A percentile compares a stretch with the other conserved stretches of the same genome.
Conservation (phyloP, 1,140 invertebrate species). For the Diabrotica undecimpunctata region DNA sequence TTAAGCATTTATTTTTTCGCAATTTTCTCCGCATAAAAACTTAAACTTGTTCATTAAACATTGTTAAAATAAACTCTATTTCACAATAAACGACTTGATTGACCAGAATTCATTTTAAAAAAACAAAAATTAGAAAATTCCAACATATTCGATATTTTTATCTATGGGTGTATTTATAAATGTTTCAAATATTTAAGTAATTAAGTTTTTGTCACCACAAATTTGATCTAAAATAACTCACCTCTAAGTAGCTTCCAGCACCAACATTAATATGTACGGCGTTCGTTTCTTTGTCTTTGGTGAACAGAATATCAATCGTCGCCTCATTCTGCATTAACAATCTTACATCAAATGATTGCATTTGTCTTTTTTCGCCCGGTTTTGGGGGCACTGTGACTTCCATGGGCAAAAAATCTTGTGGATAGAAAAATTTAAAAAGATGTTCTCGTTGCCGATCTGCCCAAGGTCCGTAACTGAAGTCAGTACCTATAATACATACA, state of each 20-base stretch:
- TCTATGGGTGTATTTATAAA: too few relatives aligned
- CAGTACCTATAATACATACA: constrained; percentile 57
- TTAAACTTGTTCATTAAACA: too few relatives aligned
- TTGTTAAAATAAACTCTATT: too few relatives aligned
- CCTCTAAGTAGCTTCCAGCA: constrained; percentile 89
- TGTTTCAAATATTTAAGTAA: too few relatives aligned
- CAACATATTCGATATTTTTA: too few relatives aligned
- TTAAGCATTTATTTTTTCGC: too few relatives aligned
- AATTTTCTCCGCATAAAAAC: too few relatives aligned
- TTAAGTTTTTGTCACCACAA: too few relatives aligned
- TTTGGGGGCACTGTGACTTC: constrained; percentile 72
- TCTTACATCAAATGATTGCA: constrained; percentile 89
- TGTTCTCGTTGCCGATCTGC: constrained; percentile 94
- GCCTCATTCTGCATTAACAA: constrained; percentile 87
- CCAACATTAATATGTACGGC: constrained; percentile 92
- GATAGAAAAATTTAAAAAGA: constrained; percentile 95
- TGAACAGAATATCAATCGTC: constrained; percentile 93
- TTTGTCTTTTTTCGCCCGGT: constrained; percentile 82
- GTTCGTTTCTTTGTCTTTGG: constrained; percentile 95
- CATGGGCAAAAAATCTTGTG: constrained; percentile 78
- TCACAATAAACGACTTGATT: too few relatives aligned
- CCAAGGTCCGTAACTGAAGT: constrained; percentile 98
- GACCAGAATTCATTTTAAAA: too few relatives aligned
- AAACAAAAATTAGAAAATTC: too few relatives aligned
- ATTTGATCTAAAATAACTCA: too few relatives aligned